phyloP scores from a whole-genome alignment of 2,113 vertebrate species.

The Andinoacara biseriatus region DNA sequence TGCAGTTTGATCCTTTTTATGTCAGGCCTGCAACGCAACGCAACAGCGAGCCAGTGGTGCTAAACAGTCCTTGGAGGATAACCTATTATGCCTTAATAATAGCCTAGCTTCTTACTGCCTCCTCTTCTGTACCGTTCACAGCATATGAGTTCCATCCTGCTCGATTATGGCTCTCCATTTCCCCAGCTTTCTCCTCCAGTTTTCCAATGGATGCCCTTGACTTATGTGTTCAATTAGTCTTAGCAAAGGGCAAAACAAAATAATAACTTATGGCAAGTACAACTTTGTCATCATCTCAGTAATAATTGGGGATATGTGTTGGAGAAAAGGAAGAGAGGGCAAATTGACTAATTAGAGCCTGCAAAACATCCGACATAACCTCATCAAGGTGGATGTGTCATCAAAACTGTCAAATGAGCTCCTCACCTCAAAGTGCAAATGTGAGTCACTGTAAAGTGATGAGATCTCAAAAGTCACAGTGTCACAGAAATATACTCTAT shows the following conservation, averaged over 20 bases:
- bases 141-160: conserved; percentile 47
- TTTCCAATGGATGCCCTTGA: conserved; percentile 61
- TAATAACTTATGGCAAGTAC: conserved; percentile 51
- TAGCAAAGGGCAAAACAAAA: conserved; percentile 45
- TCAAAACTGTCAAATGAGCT: conserved; percentile 12
- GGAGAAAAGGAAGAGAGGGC: conserved; percentile 9
- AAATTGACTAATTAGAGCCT: conserved; percentile 44
- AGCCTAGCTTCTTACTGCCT: conserved; percentile 63
- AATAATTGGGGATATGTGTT: conserved; percentile 30
- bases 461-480: conserved; percentile 6
- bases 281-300: conserved; percentile 29
- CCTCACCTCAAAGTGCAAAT: background rate
- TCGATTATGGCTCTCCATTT: conserved; percentile 47
- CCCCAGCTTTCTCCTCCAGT: conserved; percentile 19
- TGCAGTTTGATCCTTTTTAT: conserved; percentile 72
- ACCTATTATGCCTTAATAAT: conserved; percentile 75
- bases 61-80: conserved; percentile 60
- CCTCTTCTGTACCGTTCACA: conserved; percentile 35
- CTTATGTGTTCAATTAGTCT: conserved; percentile 69
- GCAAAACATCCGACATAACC: conserved; percentile 36
- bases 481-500: background rate
- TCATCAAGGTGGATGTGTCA: conserved; percentile 34
- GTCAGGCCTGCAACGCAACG: conserved; percentile 70
- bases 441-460: background rate
- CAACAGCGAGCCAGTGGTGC: conserved; percentile 49